Percentiles rank a stretch among this genome's conserved stretches.
Conservation (phyloP, 2,888 invertebrate species). For the Agonopterix arenella region DNA sequence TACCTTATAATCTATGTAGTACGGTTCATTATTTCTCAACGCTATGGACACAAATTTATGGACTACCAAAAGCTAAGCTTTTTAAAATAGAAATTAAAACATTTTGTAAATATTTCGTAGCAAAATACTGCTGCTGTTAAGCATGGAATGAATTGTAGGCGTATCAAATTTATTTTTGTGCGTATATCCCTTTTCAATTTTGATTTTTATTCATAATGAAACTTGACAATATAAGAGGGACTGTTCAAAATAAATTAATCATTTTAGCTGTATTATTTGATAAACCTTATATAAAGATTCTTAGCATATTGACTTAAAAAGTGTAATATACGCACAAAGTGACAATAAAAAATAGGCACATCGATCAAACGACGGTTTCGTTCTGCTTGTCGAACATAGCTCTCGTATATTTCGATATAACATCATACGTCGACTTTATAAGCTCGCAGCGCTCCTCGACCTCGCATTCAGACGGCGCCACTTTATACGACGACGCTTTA, state of each 20-base stretch:
- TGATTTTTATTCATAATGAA: too few relatives aligned
- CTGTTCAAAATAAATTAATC: too few relatives aligned
- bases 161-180: conserved; percentile 42
- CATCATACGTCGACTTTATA: conserved; percentile 65
- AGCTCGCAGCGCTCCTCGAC: conserved; percentile 63
- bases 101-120: conserved; percentile 52
- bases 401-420: conserved; percentile 62
- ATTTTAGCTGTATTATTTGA: too few relatives aligned
- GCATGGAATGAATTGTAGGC: conserved; percentile 58
- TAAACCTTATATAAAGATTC: too few relatives aligned
- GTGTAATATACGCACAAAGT: conserved; percentile 30
- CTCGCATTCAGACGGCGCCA: conserved; percentile 55
- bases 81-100: conserved; percentile 39
- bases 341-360: conserved; percentile 32
- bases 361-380: conserved; percentile 65
- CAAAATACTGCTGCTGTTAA: conserved; percentile 50
- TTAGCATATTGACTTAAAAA: background rate
- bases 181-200: conserved; percentile 25
- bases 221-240: too few relatives aligned
- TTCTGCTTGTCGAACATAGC: conserved; percentile 67
- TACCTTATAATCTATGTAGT: too few relatives aligned
- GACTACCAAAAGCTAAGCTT: conserved; percentile 50
- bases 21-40: background rate
- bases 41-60: conserved; percentile 23
- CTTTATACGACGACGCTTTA: conserved; percentile 44